Evolutionary conservation across 2,888 invertebrate species (phyloP).

Genomic region (Leistus spinibarbis): DNA sequence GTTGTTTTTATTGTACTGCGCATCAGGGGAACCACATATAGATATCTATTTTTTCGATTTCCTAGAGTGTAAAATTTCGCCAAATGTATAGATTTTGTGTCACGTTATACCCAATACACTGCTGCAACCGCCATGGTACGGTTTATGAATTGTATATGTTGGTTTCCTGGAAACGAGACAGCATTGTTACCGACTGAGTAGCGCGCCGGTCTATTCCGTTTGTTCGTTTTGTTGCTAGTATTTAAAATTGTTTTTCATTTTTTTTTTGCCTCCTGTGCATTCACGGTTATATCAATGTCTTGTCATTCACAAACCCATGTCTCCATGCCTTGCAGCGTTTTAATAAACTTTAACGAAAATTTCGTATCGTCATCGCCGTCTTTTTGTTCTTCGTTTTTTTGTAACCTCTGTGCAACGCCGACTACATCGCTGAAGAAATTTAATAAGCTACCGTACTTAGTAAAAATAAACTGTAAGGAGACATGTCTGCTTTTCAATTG

Average conservation of each 20-base stretch:
- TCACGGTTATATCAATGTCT: background rate
- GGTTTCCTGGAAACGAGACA: constrained; percentile 34
- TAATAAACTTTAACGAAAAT: background rate
- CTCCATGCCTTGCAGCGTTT: background rate
- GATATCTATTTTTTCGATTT: constrained; percentile 16
- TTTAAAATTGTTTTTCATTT: constrained; percentile 23
- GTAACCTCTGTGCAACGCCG: constrained; percentile 7
- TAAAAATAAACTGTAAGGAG: constrained; percentile 11
- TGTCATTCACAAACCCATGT: background rate
- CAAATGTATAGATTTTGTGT: constrained; percentile 36
- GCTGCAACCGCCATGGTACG: background rate
- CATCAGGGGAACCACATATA: background rate
- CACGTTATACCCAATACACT: constrained; percentile 34
- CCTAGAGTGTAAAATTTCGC: constrained; percentile 26
- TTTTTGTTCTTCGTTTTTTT: background rate
- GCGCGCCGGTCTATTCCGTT: background rate
- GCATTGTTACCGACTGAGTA: constrained; percentile 19
- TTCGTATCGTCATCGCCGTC: background rate
- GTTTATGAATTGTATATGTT: constrained; percentile 28
- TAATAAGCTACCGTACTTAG: constrained; percentile 30
- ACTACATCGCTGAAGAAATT: constrained; percentile 22
- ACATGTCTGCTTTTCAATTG: constrained; percentile 30
- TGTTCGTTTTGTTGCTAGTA: background rate
- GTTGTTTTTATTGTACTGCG: background rate
- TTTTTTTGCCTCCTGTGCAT: too few species aligned